Conservation (phyloP, 2,113 vertebrate species). For the Cyanoliseus patagonus region DNA sequence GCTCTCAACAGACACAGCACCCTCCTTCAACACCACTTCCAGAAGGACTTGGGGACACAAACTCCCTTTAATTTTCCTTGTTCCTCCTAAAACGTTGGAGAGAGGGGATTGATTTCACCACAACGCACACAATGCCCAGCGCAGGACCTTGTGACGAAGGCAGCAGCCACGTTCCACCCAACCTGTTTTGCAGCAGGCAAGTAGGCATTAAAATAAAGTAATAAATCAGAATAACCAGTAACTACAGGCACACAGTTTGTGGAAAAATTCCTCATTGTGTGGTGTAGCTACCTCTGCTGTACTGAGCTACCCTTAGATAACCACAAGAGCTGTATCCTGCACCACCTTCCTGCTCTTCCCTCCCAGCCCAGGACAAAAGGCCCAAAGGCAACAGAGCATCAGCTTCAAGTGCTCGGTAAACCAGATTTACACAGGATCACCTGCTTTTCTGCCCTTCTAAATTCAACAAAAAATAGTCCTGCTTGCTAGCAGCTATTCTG, state of each 20-base stretch:
- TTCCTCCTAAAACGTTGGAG: background rate
- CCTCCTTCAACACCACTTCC: background rate
- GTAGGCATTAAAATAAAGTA: background rate
- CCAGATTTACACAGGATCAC: background rate
- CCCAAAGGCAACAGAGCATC: accelerated
- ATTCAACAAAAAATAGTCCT: background rate
- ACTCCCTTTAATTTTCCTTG: accelerated
- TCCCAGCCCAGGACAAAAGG: background rate
- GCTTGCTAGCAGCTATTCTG: background rate
- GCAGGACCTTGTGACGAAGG: accelerated
- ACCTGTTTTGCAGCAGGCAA: background rate
- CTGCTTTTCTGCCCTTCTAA: background rate
- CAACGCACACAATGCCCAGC: accelerated
- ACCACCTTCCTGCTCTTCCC: background rate
- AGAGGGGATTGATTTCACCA: accelerated
- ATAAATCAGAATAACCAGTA: background rate
- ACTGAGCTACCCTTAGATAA: background rate
- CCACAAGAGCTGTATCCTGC: background rate
- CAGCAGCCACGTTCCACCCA: background rate
- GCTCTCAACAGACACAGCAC: background rate
- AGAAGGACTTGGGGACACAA: background rate
- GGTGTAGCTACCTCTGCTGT: background rate
- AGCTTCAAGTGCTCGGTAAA: background rate
- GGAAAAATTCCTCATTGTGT: background rate
- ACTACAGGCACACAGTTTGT: background rate